Evolutionary conservation across 1,140 invertebrate genomes (phyloP), one percentile per base, ranked within the genome.

Genomic region (Drosophila aff.): DNA sequence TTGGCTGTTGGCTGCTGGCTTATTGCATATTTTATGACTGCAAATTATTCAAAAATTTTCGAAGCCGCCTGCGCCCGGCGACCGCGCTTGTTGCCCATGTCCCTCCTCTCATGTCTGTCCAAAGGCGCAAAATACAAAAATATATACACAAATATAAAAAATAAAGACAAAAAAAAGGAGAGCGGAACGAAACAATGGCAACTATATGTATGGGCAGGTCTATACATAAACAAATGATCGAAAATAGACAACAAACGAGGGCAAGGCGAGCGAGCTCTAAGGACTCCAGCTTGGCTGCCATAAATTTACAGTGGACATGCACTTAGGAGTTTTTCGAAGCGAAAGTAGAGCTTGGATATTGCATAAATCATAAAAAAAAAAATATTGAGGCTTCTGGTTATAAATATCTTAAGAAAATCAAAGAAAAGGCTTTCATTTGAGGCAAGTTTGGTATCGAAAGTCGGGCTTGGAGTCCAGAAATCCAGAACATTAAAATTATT

Each of bases 21-120:
- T 92, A 92, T 92, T 92, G 91, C 90, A 92, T 92, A 92, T 92
- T 92, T 92, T 92, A 92, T 92, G 91, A 86, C 78, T 91, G 91
- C 91, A 92, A 92, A 92, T 92, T 92, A 92, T 92, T 92, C 91
- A 92, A 92, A 92, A 92, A 92, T 89, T 89, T 91, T 86, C 81
- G 79, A 90, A 86, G 85, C 85, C 79, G 80, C 84, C 69, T 63
- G 52, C 60, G 50, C 36, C 63, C 66, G 50, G 53, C 77, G 49
- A 59, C 75, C 78, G 80, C 71, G 71, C 66, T 41, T 55, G 41
- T 41, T 40, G 28, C 41, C 50, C 52, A 68, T 76, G 49, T 65
- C 36, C n/a, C 21, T 4, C 38, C 26, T 10, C 47, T 49, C 53
- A 40, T 53, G 52, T 53, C 33, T 50, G 47, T 28, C 64, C 47